Evolutionary conservation across 64 coral and sea anemone genomes (phyloP).

Genomic region (Catalaphyllia jardinei): DNA sequence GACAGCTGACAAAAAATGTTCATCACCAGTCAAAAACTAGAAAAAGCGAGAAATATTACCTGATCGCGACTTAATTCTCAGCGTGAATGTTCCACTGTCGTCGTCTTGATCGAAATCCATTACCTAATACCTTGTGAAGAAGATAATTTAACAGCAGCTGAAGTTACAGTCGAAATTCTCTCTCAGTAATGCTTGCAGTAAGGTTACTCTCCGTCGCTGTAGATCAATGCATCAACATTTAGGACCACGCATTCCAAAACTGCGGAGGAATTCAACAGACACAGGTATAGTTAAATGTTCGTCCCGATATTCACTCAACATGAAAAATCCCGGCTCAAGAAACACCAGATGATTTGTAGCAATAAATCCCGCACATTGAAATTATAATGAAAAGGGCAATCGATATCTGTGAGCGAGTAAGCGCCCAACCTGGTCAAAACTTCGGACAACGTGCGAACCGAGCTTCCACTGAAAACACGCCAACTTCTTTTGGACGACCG

Average conservation of each 20-base stretch:
- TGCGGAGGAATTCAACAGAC: slow-evolving; percentile 12
- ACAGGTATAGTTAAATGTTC: slow-evolving; percentile 11
- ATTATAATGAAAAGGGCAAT: slow-evolving; percentile 18
- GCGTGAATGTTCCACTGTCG: slow-evolving; percentile 68
- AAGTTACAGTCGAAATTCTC: neutral
- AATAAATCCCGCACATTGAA: neutral
- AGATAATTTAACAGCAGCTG: slow-evolving; percentile 11
- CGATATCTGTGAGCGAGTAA: slow-evolving; percentile 14
- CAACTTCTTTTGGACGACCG: neutral
- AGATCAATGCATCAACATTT: neutral
- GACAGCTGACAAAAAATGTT: slow-evolving; percentile 20
- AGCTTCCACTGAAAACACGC: neutral
- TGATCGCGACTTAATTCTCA: slow-evolving; percentile 59
- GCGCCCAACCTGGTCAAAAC: neutral
- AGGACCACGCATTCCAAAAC: slow-evolving; percentile 17
- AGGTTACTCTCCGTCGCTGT: neutral
- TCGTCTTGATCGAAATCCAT: slow-evolving; percentile 50
- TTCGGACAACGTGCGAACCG: neutral
- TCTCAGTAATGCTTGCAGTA: neutral
- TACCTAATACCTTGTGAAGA: neutral
- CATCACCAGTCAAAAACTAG: neutral
- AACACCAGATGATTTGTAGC: slow-evolving; percentile 10
- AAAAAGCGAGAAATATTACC: slow-evolving; percentile 33
- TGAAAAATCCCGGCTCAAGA: neutral
- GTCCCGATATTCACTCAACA: slow-evolving; percentile 3